Evolutionary conservation across 2,888 invertebrate species (phyloP).

Genomic region (Sarcophaga variegata): DNA sequence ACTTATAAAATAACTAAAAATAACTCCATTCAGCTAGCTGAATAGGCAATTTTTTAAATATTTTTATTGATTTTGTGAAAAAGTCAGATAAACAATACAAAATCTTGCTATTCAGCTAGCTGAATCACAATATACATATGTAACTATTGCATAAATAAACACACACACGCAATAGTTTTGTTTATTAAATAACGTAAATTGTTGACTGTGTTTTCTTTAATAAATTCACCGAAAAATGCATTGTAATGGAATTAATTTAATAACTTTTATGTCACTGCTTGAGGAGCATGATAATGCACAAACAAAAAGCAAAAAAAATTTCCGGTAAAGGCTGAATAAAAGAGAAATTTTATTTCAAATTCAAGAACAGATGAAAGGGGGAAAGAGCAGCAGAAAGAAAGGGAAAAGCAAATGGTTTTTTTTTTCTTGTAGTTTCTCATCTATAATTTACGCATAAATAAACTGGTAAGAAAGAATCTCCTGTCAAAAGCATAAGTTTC

Average conservation of each 20-base stretch:
- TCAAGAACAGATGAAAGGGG: no score
- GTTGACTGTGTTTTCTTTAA: neutral
- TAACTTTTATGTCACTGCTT: conserved; percentile 62
- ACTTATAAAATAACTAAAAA: neutral
- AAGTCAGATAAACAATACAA: no score
- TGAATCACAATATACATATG: no score
- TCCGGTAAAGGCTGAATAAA: conserved; percentile 22
- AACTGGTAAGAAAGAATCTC: conserved; percentile 38
- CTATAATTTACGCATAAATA: conserved; percentile 66
- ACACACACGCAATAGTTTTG: no score
- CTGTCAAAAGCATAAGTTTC: conserved; percentile 58
- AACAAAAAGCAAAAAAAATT: no score
- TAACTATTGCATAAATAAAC: no score
- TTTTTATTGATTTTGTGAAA: no score
- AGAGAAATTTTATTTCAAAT: conserved; percentile 26
- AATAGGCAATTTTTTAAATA: neutral
- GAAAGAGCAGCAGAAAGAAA: neutral
- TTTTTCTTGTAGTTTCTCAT: conserved; percentile 22
- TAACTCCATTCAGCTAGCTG: conserved; percentile 23
- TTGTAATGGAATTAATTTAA: conserved; percentile 65
- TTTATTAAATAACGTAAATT: no score
- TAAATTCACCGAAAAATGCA: conserved; percentile 26
- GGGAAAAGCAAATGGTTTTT: neutral
- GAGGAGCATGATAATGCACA: neutral
- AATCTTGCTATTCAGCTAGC: no score